These are phyloP conservation scores for Nesometra sesokonis DNA, from an alignment of 35 echinoderm and acorn worm genomes.

Conservation along the genomic window DNA sequence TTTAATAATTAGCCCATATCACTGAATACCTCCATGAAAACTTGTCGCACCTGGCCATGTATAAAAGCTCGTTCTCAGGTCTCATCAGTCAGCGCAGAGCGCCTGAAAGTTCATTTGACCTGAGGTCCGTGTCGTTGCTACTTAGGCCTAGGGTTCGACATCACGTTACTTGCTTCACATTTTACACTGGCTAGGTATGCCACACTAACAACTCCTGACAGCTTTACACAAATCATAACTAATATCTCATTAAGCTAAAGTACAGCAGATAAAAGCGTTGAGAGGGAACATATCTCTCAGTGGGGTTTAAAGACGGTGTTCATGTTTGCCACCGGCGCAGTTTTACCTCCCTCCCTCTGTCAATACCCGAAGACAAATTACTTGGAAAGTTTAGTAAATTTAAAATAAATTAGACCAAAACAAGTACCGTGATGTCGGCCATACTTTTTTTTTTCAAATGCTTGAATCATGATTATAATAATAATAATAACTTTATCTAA, in stretches of 20 bases:
- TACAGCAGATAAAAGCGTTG: neutral
- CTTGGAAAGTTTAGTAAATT: too few species aligned
- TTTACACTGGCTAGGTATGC: neutral
- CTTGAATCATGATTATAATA: too few species aligned
- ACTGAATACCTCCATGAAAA: neutral
- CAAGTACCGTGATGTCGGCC: too few species aligned
- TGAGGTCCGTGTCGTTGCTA: neutral
- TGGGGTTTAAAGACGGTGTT: neutral
- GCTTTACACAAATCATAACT: neutral
- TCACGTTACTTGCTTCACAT: neutral
- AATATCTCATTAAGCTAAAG: neutral
- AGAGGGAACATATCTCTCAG: neutral
- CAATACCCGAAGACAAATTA: too few species aligned
- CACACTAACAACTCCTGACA: neutral
- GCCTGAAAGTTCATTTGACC: neutral
- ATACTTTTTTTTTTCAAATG: too few species aligned
- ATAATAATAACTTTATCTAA: too few species aligned
- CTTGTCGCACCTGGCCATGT: neutral
- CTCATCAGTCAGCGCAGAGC: neutral
- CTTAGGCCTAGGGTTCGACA: neutral
- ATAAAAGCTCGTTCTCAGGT: neutral
- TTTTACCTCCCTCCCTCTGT: neutral
- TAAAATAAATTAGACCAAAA: too few species aligned
- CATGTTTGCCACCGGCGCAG: neutral
- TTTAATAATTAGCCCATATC: too few species aligned